These are phyloP conservation scores for Elymnias hypermnestra DNA, from an alignment of 1,140 invertebrate species.

Conservation along the genomic window DNA sequence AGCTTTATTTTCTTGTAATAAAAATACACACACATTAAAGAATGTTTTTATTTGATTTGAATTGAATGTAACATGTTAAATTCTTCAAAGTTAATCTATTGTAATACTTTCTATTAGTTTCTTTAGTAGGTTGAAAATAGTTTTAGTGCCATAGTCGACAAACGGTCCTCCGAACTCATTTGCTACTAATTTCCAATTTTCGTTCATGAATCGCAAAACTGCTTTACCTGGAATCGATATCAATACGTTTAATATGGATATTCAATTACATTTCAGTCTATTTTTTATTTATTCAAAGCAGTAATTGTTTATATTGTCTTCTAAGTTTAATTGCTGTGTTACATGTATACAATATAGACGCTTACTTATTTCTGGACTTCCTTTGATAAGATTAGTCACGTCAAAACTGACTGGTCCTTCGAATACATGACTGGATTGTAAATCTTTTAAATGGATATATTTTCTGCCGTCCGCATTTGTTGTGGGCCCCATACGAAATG, in stretches of 20 bases:
- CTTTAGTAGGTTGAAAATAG: slow-evolving; percentile 30
- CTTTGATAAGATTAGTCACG: slow-evolving; percentile 42
- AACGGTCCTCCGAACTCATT: slow-evolving; percentile 44
- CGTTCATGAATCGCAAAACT: slow-evolving; percentile 46
- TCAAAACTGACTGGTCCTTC: slow-evolving; percentile 37
- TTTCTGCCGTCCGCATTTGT: slow-evolving; percentile 21
- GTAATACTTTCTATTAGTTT: slow-evolving; percentile 29
- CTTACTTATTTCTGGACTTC: slow-evolving; percentile 45
- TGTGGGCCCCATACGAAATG: slow-evolving; percentile 23
- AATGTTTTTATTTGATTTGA: neutral
- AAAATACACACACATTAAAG: neutral
- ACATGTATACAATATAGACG: too few relatives aligned
- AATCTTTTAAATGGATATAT: slow-evolving; percentile 28
- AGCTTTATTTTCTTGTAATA: too few relatives aligned
- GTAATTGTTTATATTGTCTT: too few relatives aligned
- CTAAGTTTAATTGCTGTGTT: too few relatives aligned
- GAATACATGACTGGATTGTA: slow-evolving; percentile 29
- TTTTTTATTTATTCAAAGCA: too few relatives aligned
- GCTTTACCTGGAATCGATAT: slow-evolving; percentile 35
- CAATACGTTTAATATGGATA: too few relatives aligned
- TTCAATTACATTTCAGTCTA: neutral
- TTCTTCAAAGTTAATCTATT: slow-evolving; percentile 9
- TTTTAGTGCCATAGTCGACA: slow-evolving; percentile 29
- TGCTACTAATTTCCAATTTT: slow-evolving; percentile 41
- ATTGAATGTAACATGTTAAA: neutral